Evolutionary conservation across 2,113 vertebrate species (phyloP).

Genomic region (Triplophysa dalaica): DNA sequence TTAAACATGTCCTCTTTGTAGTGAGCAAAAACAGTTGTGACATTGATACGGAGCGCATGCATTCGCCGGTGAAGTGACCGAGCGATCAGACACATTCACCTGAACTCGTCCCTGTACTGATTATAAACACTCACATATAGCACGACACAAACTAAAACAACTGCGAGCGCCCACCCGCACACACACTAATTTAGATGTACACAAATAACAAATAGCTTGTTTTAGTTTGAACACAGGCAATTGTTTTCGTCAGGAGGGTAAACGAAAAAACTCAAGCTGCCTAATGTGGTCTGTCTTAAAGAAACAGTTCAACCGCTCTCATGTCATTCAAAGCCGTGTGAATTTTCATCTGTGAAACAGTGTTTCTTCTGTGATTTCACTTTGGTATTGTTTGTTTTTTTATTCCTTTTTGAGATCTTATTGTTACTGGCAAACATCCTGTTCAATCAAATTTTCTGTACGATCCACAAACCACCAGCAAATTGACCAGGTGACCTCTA

Average conservation of each 20-base stretch:
- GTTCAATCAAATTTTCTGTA: too few species aligned
- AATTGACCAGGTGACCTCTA: too few species aligned
- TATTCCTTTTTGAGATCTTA: too few species aligned
- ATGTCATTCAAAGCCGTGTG: too few species aligned
- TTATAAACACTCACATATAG: conserved; percentile 18
- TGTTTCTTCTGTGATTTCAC: too few species aligned
- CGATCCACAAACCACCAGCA: too few species aligned
- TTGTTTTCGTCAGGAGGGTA: conserved; percentile 30
- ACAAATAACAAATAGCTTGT: conserved; percentile 31
- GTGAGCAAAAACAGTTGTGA: conserved; percentile 10
- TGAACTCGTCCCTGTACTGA: not conserved
- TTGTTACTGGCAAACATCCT: too few species aligned
- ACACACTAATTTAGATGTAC: conserved; percentile 25
- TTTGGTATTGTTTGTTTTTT: too few species aligned
- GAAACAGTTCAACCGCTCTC: too few species aligned
- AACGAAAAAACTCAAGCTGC: conserved; percentile 13
- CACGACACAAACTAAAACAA: conserved; percentile 5
- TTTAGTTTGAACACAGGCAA: conserved; percentile 32
- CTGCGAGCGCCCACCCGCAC: not conserved
- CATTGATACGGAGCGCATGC: not conserved
- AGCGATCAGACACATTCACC: not conserved
- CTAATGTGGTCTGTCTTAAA: not conserved
- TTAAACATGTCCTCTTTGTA: not conserved
- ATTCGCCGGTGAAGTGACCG: not conserved
- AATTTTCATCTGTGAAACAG: too few species aligned